Base-by-base conservation (phyloP, 2,888 invertebrate species). In the Calephelis perditalis region DNA sequence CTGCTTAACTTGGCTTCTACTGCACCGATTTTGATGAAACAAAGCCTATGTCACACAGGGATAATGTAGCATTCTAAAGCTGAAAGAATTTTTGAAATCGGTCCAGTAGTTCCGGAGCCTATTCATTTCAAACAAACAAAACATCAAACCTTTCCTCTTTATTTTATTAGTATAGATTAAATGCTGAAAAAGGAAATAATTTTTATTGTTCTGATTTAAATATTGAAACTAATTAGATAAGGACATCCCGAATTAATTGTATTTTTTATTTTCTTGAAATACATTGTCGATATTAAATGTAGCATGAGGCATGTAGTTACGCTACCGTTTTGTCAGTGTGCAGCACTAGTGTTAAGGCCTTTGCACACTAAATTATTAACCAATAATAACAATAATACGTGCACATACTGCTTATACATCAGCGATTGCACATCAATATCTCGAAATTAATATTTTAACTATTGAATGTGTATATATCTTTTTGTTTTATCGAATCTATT, bases 251-350 rank as follows among this genome's bases (percentile, higher is more conserved):
- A 40, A 40, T 40, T 40, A 3, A 40, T 40, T 40, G 40, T 6
- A 5, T 11, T 11, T 7, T 10, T 5, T 44, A 58, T 66, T 75
- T 75, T 81, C 73, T 78, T 77, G 72, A 78, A 79, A 74, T 77
- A 72, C 73, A 77, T 77, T 74, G 59, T 60, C 46, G 36, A 59
- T 35, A 61, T 63, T 63, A 60, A 62, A 65, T 70, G 63, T 73
- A 73, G 81, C 76, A 77, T 81, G 77, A 72, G 70, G 75, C 75
- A 75, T 74, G 78, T 75, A 73, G 72, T 73, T n/a, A 68, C 70
- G 73, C 76, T 77, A 72, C 73, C 70, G 68, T 71, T 47, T 57
- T 15, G 36, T 49, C 45, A 58, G 45, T 10, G 65, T 61, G 60
- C 60, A 40, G 63, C 62, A 63, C 62, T 63, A 63, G 57, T 49